Evolutionary conservation across 2,113 vertebrate genomes (phyloP), one percentile per base, ranked within the genome.

Genomic region (Tringa solitaria): DNA sequence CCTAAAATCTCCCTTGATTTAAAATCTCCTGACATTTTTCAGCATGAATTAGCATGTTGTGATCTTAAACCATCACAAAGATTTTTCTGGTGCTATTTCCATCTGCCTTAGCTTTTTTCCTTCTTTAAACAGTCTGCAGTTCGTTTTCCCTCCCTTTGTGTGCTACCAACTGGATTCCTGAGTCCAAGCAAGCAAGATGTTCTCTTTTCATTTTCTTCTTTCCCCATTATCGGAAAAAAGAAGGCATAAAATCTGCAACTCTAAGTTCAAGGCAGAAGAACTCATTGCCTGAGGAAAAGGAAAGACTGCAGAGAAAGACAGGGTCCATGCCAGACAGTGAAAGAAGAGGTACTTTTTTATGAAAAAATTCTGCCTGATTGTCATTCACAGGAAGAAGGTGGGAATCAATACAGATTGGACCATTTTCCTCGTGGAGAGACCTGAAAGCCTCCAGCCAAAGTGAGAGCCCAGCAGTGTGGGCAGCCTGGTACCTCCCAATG

Each of bases 41-140:
- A 33, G 17, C 2, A 1, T 60, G 28, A 72, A 51, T 78, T 72
- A 50, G 26, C 26, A 72, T 1, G 1, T 41, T 0, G 0, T 27
- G 7, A 30, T 48, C 33, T 69, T 65, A 72, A 81, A 60, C 27
- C 21, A 67, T 21, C 16, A 54, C 12, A 76, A 54, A 74, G 17
- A 23, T 72, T 70, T 86, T 89, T 6, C 28, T 75, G 19, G 20
- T 81, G n/a, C 10, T 73, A 10, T 53, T 91, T 65, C 59, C 20
- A 37, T 7, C 41, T 61, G 26, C 35, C 14, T 60, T 33, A 41
- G 28, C 18, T 75, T 50, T 72, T 61, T 1, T 1, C 28, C 9
- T 21, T 65, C 16, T 74, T 70, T 79, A 53, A 70, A 56, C 27
- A 43, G 35, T 24, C 12, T 46, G 89, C 3, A 7, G 8, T 11